Evolutionary conservation across 2,888 invertebrate species (phyloP), one percentile per base, ranked within the genome.

Genomic region (Hirtodrosophila cameraria): DNA sequence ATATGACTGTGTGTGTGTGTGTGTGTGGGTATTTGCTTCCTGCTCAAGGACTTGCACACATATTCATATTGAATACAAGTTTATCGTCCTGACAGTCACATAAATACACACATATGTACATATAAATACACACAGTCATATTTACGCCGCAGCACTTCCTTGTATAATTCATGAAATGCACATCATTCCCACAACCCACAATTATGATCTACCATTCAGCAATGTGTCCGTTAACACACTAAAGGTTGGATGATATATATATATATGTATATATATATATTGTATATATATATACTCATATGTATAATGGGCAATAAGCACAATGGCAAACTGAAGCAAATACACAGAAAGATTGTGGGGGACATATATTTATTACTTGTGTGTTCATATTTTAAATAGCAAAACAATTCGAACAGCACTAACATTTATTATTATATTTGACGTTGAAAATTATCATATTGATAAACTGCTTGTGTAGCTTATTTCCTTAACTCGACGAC

Each of bases 81-180:
- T 75, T 63, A 65, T 75, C 70, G 71, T 62, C 25, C 49, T 57
- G 62, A 59, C 69, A 66, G 58, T 45, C 58, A 59, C 61, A 55
- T 71, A 67, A 69, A 72, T 67, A 74, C 50, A 65, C 49, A 48
- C 42, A 54, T 16, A 55, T 28, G 38, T 25, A 42, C 7, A 53
- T 11, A 16, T 45, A 30, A 20, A 57, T 33, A 49, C 12, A 23
- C 13, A 20, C 11, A 33, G 9, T 20, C 30, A 58, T 50, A 54
- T 55, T 48, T 45, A 57, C n/a, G 38, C 48, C 50, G 48, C 55
- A 60, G 48, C 36, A 54, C 48, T 69, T 64, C 42, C 67, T 54
- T 65, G 66, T 62, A 76, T 80, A 74, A 83, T 76, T 86, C 78
- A 84, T 86, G 80, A 84, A 77, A 85, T 71, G 85, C 82, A 77